These are phyloP conservation scores for Eleutherodactylus coqui DNA, from an alignment of 2,797 vertebrate genomes.

Conservation along the genomic window DNA sequence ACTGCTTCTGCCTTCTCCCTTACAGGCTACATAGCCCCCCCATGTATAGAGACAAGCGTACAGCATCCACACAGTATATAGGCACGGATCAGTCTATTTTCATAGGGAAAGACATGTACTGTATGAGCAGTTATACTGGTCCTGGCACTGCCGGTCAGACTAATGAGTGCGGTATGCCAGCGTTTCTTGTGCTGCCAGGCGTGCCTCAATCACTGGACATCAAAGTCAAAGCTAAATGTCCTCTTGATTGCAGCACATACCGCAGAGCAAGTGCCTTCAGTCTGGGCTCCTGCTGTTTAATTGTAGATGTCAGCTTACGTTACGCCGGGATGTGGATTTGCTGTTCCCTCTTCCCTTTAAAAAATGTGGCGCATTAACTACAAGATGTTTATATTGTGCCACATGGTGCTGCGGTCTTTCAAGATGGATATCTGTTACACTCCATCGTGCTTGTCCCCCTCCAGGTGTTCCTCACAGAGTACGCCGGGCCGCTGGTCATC, in stretches of 20 bases:
- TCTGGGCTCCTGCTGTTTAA: not conserved
- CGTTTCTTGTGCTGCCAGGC: conserved; percentile 21
- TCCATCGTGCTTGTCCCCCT: not conserved
- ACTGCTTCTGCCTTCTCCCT: no score
- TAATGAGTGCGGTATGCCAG: conserved; percentile 16
- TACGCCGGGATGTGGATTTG: not conserved
- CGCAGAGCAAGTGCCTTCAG: conserved; percentile 5
- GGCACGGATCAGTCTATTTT: not conserved
- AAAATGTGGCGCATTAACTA: not conserved
- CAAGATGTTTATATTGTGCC: not conserved
- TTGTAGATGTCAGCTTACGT: not conserved
- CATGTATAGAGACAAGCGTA: not conserved
- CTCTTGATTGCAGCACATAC: conserved; percentile 2
- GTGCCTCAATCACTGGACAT: conserved; percentile 19
- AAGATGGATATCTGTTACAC: not conserved
- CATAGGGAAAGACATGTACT: not conserved
- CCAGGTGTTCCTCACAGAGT: conserved; percentile 92
- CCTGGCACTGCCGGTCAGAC: not conserved
- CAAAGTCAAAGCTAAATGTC: conserved; percentile 31
- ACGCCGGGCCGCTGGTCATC: conserved; percentile 87
- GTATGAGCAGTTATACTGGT: not conserved
- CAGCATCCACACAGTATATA: not conserved
- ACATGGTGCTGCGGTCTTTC: not conserved
- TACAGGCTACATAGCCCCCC: no score
- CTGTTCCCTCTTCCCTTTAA: not conserved